Percentiles rank a stretch among this genome's conserved stretches.
phyloP scores from a whole-genome alignment of 2,113 vertebrate genomes.

The Peromyscus polionotus region DNA sequence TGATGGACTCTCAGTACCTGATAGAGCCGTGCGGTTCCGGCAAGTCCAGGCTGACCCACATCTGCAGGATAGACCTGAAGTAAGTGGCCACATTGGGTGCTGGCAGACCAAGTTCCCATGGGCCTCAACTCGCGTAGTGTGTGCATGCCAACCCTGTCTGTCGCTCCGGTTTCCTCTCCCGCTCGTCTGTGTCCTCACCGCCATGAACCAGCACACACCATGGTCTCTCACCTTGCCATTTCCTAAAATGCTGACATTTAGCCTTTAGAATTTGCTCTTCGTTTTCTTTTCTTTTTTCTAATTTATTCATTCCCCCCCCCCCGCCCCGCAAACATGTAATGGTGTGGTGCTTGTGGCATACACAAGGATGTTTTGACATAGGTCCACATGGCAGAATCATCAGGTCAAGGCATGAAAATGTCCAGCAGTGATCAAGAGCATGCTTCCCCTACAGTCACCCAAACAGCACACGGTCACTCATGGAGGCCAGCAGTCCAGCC shows the following conservation, averaged over 20 bases:
- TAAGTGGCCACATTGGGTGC: slow-evolving; percentile 84
- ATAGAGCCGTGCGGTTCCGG: slow-evolving; percentile 98
- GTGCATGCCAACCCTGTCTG: too few relatives aligned
- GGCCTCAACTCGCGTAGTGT: fast-evolving
- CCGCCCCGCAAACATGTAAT: neutral
- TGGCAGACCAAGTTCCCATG: fast-evolving
- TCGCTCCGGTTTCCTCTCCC: neutral
- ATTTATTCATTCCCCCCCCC: neutral
- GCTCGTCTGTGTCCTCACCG: neutral
- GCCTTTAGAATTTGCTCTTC: neutral
- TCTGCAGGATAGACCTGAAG: slow-evolving; percentile 97
- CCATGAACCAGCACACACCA: neutral
- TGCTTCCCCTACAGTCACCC: neutral
- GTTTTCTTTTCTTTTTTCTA: neutral
- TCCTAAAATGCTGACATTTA: neutral
- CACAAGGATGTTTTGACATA: neutral
- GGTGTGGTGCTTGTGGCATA: too few relatives aligned
- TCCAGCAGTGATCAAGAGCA: neutral
- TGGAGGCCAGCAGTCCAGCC: neutral
- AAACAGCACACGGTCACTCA: neutral
- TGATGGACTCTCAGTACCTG: slow-evolving; percentile 95
- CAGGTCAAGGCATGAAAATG: neutral
- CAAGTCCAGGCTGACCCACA: slow-evolving; percentile 96
- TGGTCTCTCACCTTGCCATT: neutral
- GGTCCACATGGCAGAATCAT: neutral